Conservation (phyloP, 2,113 vertebrate species). For the Rhinichthys klamathensis region DNA sequence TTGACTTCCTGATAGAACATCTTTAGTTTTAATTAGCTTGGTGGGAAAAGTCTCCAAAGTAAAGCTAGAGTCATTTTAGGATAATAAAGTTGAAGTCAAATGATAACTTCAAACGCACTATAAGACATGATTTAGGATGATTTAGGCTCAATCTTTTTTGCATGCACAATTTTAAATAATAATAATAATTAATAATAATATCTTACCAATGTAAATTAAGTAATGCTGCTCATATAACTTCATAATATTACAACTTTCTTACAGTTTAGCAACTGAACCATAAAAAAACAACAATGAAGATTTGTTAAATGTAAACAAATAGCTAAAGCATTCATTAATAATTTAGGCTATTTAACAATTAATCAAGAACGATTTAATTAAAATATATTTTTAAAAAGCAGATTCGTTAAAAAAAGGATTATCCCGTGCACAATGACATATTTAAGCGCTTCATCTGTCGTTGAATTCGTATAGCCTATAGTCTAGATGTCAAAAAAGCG, state of each 20-base stretch:
- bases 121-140: too few species aligned
- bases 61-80: not conserved
- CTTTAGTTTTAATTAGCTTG: conserved; percentile 24
- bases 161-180: not conserved
- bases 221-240: too few species aligned
- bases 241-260: not conserved
- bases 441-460: conserved; percentile 29
- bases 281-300: not conserved
- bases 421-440: conserved; percentile 12
- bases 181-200: not conserved
- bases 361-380: not conserved
- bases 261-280: not conserved
- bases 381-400: not conserved
- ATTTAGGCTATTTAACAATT: not conserved
- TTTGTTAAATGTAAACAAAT: not conserved
- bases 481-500: conserved; percentile 82
- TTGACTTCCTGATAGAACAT: conserved; percentile 33
- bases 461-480: conserved; percentile 47
- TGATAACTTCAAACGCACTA: not conserved
- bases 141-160: not conserved
- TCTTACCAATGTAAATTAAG: not conserved
- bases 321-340: too few species aligned
- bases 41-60: not conserved
- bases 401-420: conserved; percentile 1
- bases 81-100: not conserved